phyloP scores from a whole-genome alignment of 1,140 invertebrate species.

The Scaptomyza montana region DNA sequence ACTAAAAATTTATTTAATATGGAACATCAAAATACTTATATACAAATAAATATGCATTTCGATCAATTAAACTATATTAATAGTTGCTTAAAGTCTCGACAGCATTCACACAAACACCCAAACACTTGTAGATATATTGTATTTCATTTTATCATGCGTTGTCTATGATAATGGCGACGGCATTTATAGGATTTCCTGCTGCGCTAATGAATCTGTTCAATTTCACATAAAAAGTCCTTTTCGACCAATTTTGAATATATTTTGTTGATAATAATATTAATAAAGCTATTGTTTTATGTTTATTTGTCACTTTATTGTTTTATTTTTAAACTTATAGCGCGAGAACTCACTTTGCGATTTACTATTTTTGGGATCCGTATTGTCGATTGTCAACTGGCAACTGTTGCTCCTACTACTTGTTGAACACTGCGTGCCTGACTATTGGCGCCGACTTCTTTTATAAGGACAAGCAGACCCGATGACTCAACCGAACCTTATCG shows the following conservation, averaged over 20 bases:
- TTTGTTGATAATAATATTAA: not conserved
- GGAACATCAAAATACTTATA: no score
- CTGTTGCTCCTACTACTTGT: conserved; percentile 79
- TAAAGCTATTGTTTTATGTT: not conserved
- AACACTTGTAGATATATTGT: conserved; percentile 8
- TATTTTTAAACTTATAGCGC: not conserved
- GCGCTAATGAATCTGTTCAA: conserved; percentile 5
- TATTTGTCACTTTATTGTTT: not conserved
- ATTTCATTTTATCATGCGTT: conserved; percentile 3
- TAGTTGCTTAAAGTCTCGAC: not conserved
- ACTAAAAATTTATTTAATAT: no score
- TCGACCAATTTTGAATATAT: not conserved
- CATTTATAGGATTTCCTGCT: conserved; percentile 70
- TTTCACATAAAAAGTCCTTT: not conserved
- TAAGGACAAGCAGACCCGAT: conserved; percentile 52
- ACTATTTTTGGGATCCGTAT: conserved; percentile 11
- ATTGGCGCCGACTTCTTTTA: conserved; percentile 66
- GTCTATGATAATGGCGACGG: conserved; percentile 50
- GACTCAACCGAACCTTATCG: not conserved
- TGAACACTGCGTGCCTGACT: conserved; percentile 77
- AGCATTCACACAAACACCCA: conserved; percentile 4
- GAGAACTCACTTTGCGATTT: conserved; percentile 27
- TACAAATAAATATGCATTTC: no score
- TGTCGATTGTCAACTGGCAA: conserved; percentile 40
- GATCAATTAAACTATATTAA: not conserved